Evolutionary conservation across 2,113 vertebrate species (phyloP), one percentile per base, ranked within the genome.

Genomic region (Calidris pugnax): DNA sequence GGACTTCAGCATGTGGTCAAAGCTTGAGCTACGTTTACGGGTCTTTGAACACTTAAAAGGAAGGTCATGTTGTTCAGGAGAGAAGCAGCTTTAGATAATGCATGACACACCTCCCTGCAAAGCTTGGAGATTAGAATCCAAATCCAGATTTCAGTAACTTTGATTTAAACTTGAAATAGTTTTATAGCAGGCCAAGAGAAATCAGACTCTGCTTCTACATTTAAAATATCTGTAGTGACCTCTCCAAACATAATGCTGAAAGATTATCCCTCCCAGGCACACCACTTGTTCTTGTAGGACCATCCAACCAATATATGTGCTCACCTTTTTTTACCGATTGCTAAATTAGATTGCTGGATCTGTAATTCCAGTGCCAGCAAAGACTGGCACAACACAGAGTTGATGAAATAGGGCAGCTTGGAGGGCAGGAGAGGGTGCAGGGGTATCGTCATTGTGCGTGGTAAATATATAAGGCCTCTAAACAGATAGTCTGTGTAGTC

Each of bases 301-400:
- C 4, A 7, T 57, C 47, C 47, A 23, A 15, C 28, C 71, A 64
- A n/a, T 17, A 12, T 8, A 4, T 1, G 0, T 16, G 37, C 30
- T 84, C 62, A 19, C n/a, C 2, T 27, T n/a, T 74, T 60, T 53
- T 23, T 28, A 16, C 14, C 33, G 41, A 51, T 56, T 22, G 15
- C 57, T 79, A 33, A 60, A 55, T 71, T 66, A 33, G 10, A 26
- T 73, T 53, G 14, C 41, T 57, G 28, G 59, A 47, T 63, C 32
- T 57, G 41, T 56, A 23, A 26, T 85, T 81, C 33, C 80, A 67
- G 47, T n/a, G 27, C 43, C 20, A 74, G 30, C 33, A 67, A 57
- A 67, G 18, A n/a, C 2, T 66, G 35, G 27, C n/a, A 37, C 7
- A 53, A 74, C 53, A 35, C 57, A 33, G 20, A 33, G n/a, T 8